A percentile compares a stretch with the other conserved stretches of the same genome.
These are phyloP conservation scores for Percopsis transmontana DNA, from an alignment of 2,113 vertebrate genomes.

Conservation along the genomic window DNA sequence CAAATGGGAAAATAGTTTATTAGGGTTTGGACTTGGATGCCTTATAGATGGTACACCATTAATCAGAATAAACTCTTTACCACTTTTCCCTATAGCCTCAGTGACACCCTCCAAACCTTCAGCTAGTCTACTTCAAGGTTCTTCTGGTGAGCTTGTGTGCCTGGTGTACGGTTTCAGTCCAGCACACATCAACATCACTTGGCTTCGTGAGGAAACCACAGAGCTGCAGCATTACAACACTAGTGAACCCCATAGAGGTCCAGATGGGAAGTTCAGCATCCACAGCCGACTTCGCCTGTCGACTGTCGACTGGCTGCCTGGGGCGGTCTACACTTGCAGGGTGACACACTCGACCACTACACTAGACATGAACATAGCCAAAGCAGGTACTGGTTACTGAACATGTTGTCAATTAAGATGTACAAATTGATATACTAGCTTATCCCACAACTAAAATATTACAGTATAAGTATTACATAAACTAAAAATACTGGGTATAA, in stretches of 20 bases:
- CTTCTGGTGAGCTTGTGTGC: constrained; percentile 56
- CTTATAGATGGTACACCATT: background rate
- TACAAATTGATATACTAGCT: background rate
- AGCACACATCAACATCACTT: constrained; percentile 59
- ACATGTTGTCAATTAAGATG: background rate
- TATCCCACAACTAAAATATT: background rate
- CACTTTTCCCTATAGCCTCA: constrained; percentile 35
- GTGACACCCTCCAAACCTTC: constrained; percentile 40
- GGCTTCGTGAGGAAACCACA: constrained; percentile 41
- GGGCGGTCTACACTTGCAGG: constrained; percentile 59
- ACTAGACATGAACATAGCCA: constrained; percentile 38
- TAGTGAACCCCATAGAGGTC: constrained; percentile 41
- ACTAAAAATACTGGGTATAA: no score
- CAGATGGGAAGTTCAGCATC: constrained; percentile 68
- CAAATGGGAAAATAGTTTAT: no score
- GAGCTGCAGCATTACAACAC: constrained; percentile 29
- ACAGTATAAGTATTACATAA: background rate
- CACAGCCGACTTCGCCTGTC: constrained; percentile 62
- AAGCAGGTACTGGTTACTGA: constrained; percentile 49
- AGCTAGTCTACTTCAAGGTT: constrained; percentile 52
- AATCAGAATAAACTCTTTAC: background rate
- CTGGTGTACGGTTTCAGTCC: constrained; percentile 69
- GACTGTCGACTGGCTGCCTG: constrained; percentile 38
- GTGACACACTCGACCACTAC: constrained; percentile 60
- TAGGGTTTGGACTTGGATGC: background rate